These are phyloP conservation scores for Pipa parva DNA, from an alignment of 2,113 vertebrate species.

Conservation along the genomic window DNA sequence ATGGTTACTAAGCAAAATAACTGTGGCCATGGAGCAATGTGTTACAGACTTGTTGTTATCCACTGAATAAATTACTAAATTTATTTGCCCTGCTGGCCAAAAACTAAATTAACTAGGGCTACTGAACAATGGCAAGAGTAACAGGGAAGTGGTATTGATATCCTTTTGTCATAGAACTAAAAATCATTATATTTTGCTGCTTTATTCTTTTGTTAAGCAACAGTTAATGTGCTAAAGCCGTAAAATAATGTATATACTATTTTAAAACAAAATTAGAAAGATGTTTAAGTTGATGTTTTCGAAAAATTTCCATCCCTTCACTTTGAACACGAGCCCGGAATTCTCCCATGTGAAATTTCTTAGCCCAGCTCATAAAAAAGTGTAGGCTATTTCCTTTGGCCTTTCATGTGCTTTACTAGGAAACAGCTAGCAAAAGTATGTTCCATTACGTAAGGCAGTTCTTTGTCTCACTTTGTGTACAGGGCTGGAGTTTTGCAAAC, in stretches of 20 bases:
- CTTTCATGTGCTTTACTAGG: conserved; percentile 51
- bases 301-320: conserved; percentile 61
- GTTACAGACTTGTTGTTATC: no score
- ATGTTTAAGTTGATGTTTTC: conserved; percentile 55
- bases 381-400: conserved; percentile 50
- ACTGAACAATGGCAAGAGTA: no score
- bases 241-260: conserved; percentile 42
- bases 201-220: no score
- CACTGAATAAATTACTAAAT: no score
- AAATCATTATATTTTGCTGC: no score
- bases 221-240: conserved; percentile 39
- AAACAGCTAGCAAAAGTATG: conserved; percentile 45
- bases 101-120: no score
- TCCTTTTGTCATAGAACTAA: no score
- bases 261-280: conserved; percentile 46
- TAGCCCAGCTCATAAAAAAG: conserved; percentile 48
- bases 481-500: conserved; percentile 46
- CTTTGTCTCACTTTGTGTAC: conserved; percentile 39
- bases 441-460: conserved; percentile 51
- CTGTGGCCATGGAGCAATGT: no score
- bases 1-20: no score
- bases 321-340: conserved; percentile 49
- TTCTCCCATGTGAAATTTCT: conserved; percentile 53
- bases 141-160: no score
- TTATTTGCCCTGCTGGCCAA: no score